Percentiles rank a stretch among this genome's conserved stretches.
phyloP scores from a whole-genome alignment of 2,888 invertebrate genomes.

The Drosophila formosana region DNA sequence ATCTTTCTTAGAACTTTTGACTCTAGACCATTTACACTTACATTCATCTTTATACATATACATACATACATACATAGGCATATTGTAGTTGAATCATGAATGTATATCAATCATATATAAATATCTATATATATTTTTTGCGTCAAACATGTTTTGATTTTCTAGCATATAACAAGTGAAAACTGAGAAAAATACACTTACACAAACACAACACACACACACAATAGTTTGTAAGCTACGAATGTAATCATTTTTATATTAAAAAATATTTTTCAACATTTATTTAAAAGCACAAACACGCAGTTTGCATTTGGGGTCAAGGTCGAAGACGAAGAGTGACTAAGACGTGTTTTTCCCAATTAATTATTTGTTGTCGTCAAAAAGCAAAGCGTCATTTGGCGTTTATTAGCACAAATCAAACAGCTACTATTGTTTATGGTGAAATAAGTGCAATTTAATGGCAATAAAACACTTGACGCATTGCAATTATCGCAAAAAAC shows the following conservation, averaged over 20 bases:
- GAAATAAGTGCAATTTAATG: constrained; percentile 17
- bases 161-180: constrained; percentile 49
- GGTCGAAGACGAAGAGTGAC: constrained; percentile 34
- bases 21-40: constrained; percentile 13
- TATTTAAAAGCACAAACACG: constrained; percentile 57
- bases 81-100: constrained; percentile 65
- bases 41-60: constrained; percentile 12
- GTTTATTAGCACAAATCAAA: constrained; percentile 25
- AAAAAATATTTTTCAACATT: constrained; percentile 74
- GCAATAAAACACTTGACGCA: constrained; percentile 7
- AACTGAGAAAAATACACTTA: constrained; percentile 32
- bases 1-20: constrained; percentile 41
- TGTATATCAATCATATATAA: constrained; percentile 45
- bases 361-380: constrained; percentile 14
- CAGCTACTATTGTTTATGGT: constrained; percentile 11
- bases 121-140: constrained; percentile 48
- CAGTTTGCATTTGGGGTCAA: constrained; percentile 5
- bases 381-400: constrained; percentile 5
- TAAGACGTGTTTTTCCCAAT: constrained; percentile 19
- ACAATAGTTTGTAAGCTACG: constrained; percentile 56
- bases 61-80: constrained; percentile 48
- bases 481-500: constrained; percentile 13
- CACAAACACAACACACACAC: constrained; percentile 25
- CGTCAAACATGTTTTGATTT: constrained; percentile 53
- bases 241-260: constrained; percentile 74